A percentile compares a stretch with the other conserved stretches of the same genome.
Evolutionary conservation across 2,797 vertebrate species (phyloP).

Genomic region (Cossypha heuglini): DNA sequence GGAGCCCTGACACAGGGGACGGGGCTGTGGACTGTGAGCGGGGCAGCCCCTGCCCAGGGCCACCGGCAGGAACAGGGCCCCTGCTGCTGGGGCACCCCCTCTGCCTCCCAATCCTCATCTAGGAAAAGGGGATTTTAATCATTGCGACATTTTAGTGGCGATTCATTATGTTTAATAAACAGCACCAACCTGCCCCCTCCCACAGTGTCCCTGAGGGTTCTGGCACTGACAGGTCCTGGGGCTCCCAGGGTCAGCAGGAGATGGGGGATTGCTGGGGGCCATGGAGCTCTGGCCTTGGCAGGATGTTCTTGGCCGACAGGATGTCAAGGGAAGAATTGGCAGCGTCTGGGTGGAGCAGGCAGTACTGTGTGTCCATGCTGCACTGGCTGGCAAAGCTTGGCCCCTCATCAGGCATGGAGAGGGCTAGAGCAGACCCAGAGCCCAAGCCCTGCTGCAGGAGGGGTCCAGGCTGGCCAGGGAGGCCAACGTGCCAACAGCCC

Average conservation of each 20-base stretch:
- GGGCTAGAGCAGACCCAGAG: accelerated
- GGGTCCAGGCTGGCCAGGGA: accelerated
- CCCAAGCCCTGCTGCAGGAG: neutral
- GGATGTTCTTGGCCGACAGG: neutral
- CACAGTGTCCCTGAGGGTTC: neutral
- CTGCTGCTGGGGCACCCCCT: neutral
- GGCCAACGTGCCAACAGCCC: accelerated
- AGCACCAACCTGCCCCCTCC: neutral
- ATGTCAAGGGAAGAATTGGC: accelerated
- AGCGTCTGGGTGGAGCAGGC: neutral
- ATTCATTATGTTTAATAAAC: conserved; percentile 50
- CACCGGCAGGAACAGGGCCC: neutral
- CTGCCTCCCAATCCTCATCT: neutral
- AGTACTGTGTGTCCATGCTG: accelerated
- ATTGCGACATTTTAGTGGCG: neutral
- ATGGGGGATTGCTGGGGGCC: accelerated
- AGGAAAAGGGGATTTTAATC: conserved; percentile 14
- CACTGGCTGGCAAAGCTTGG: accelerated
- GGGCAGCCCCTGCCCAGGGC: neutral
- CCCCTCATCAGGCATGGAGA: accelerated
- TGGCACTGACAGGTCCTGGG: neutral
- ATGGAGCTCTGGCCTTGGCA: accelerated
- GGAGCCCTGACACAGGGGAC: neutral
- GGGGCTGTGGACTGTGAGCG: neutral
- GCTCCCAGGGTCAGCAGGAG: neutral